Percentiles rank a stretch among this genome's conserved stretches.
These are phyloP conservation scores for Calliscelio sp. DNA, from an alignment of 2,888 invertebrate genomes.

Conservation along the genomic window DNA sequence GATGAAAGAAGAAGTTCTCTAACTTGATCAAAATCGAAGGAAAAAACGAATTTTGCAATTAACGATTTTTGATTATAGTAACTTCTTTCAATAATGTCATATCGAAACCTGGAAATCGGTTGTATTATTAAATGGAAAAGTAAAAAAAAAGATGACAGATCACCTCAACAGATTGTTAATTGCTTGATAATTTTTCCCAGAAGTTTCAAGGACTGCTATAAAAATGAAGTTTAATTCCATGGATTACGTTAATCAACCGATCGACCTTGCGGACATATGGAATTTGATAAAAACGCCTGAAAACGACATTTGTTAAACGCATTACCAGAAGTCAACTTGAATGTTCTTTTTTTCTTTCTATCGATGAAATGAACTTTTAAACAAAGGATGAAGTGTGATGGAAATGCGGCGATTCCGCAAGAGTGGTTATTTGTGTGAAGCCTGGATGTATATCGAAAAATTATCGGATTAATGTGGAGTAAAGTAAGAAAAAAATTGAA, in stretches of 20 bases:
- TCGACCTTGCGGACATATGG: conserved; percentile 52
- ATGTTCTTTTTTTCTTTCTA: too few relatives aligned
- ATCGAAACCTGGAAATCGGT: too few relatives aligned
- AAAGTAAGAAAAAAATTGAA: conserved; percentile 81
- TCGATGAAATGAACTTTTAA: neutral
- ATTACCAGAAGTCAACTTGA: neutral
- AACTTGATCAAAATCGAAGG: too few relatives aligned
- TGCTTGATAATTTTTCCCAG: conserved; percentile 32
- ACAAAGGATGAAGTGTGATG: conserved; percentile 36
- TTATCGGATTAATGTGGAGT: conserved; percentile 70
- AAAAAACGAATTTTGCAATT: too few relatives aligned
- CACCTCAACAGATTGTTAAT: conserved; percentile 24
- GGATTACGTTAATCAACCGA: conserved; percentile 45
- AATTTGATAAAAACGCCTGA: conserved; percentile 46
- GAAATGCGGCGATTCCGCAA: conserved; percentile 18
- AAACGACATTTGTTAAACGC: conserved; percentile 63
- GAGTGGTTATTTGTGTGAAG: too few relatives aligned
- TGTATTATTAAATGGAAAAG: too few relatives aligned
- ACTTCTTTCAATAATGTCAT: too few relatives aligned
- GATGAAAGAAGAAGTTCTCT: too few relatives aligned
- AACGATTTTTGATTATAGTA: too few relatives aligned
- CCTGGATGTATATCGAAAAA: conserved; percentile 59
- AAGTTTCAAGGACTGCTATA: conserved; percentile 13
- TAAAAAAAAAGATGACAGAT: conserved; percentile 5
- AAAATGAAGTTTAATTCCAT: conserved; percentile 16